Base-by-base conservation (phyloP, 2,888 invertebrate genomes). In the Helicoverpa assulta region DNA sequence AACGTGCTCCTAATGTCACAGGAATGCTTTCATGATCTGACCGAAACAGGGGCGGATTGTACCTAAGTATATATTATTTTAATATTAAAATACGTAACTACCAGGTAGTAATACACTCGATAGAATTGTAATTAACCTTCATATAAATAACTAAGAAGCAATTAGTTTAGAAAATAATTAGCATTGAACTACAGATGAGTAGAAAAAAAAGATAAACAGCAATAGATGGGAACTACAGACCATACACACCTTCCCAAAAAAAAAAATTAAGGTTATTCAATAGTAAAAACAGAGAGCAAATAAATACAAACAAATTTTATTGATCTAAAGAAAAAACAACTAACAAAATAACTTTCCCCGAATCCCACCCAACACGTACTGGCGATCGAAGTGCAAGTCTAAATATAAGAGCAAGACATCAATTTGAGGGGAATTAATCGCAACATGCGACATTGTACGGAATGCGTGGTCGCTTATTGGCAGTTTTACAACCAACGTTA, bases 21-120 rank as follows among this genome's bases (percentile, higher is more conserved):
- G 94, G 93, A 94, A 95, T 94, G 95, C 94, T 95, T 94, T 95
- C 95, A 93, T 93, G 94, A 93, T 92, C 90, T 91, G 90, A 88
- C 86, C 84, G 84, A 66, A 18, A 58, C 93, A 92, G 94, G 85
- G 89, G 16, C 88, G 92, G 69, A 94, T 76, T 89, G 40, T 18
- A n/a, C n/a, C n/a, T n/a, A 57, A 5, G 14, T 18, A 6, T 1
- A 21, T 50, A 43, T 59, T 64, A 70, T 64, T 70, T 53, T 65
- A 0, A 21, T 75, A 50, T 55, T n/a, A 47, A 12, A 40, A 14
- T 40, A 40, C 40, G 4, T 33, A 33, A 7, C 29, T 33, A 6
- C 1, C 33, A 33, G 10, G 33, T 10, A 33, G 33, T 1, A 33
- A 33, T 2, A 33, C 33, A 7, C 0, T 33, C 10, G 33, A 33